Conservation (phyloP, 2,113 vertebrate species). For the Microtus ochrogaster region DNA sequence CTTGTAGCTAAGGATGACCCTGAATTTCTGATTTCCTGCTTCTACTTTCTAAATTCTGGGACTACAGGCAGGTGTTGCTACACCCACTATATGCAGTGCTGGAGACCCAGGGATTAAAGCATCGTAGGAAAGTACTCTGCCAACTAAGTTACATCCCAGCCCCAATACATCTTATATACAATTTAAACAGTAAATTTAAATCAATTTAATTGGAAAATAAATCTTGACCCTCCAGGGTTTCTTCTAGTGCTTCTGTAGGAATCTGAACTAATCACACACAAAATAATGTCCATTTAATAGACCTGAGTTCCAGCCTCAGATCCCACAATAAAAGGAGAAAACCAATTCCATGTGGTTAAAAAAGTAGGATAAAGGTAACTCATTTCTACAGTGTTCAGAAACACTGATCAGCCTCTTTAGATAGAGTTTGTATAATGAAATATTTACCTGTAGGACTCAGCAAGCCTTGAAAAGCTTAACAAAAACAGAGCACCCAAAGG, state of each 20-base stretch:
- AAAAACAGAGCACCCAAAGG: too few species aligned
- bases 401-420: background rate
- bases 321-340: background rate
- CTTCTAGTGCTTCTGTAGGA: background rate
- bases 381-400: background rate
- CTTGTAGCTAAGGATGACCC: background rate
- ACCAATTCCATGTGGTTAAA: background rate
- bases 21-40: background rate
- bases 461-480: too few species aligned
- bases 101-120: background rate
- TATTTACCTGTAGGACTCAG: background rate
- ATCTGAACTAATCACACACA: background rate
- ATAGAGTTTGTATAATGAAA: background rate
- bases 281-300: background rate
- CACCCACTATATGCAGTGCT: background rate
- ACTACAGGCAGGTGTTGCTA: background rate
- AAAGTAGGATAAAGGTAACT: conserved; percentile 30
- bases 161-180: background rate
- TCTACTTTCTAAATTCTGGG: background rate
- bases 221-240: background rate
- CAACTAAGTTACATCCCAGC: background rate
- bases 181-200: conserved; percentile 28
- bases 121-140: background rate
- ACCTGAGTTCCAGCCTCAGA: background rate
- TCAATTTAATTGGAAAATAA: conserved; percentile 9